A percentile compares a stretch with the other conserved stretches of the same genome.
phyloP scores from a whole-genome alignment of 2,113 vertebrate species.

The Brachypteracias leptosomus region DNA sequence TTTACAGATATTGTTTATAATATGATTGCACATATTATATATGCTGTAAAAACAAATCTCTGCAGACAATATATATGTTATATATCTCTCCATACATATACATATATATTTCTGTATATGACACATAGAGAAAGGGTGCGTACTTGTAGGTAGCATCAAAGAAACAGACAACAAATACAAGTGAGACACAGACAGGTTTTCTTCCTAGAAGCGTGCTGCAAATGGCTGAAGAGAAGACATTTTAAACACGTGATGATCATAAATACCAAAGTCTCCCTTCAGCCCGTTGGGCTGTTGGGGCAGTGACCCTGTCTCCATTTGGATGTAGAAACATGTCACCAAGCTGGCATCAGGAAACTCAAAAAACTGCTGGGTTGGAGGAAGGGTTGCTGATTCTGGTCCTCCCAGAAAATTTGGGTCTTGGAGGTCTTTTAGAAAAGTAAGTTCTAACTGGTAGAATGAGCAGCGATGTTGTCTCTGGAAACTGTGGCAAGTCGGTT shows the following conservation, averaged over 20 bases:
- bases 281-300: not conserved
- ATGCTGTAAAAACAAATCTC: not conserved
- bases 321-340: not conserved
- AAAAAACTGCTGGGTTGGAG: not conserved
- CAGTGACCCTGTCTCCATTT: not conserved
- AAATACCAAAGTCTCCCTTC: not conserved
- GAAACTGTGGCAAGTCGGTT: not conserved
- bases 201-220: not conserved
- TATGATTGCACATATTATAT: constrained; percentile 6
- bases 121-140: not conserved
- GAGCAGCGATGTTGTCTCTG: not conserved
- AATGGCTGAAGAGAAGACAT: not conserved
- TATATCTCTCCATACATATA: not conserved
- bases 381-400: not conserved
- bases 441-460: not conserved
- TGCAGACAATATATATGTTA: not conserved
- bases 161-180: not conserved
- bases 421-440: not conserved
- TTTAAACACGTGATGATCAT: not conserved
- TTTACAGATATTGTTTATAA: not conserved
- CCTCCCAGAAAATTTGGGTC: not conserved
- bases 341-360: not conserved
- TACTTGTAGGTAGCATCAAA: not conserved
- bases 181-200: not conserved
- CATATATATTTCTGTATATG: not conserved